Percentiles rank a stretch among this genome's conserved stretches.
Evolutionary conservation across 2,113 vertebrate species (phyloP).

Genomic region (Circaetus cinerascens): DNA sequence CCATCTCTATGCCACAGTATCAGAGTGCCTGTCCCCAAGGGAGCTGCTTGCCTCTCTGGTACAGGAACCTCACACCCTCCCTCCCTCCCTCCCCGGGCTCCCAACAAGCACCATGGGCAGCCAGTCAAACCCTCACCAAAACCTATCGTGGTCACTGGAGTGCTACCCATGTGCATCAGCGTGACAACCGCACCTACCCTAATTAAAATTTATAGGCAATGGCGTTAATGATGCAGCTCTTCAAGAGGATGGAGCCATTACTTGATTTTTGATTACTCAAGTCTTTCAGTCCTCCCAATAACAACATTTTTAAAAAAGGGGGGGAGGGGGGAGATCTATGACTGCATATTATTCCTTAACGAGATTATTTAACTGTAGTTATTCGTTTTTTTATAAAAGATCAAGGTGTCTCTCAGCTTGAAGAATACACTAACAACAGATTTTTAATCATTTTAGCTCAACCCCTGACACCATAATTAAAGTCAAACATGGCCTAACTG

Average conservation of each 20-base stretch:
- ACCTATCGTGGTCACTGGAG: background rate
- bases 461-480: background rate
- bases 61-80: background rate
- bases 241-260: background rate
- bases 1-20: background rate
- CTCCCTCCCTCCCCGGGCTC: background rate
- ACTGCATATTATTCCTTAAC: background rate
- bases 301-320: accelerated
- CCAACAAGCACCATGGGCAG: background rate
- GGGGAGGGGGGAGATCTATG: background rate
- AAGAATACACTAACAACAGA: background rate
- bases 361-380: background rate
- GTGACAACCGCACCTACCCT: background rate
- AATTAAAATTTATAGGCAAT: background rate
- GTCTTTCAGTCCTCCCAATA: background rate
- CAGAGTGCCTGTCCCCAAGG: accelerated
- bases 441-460: background rate
- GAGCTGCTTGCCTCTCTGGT: background rate
- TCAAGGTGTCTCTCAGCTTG: background rate
- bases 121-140: background rate
- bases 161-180: accelerated
- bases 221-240: background rate
- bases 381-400: background rate
- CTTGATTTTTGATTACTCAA: background rate
- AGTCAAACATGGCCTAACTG: background rate